phyloP scores from a whole-genome alignment of 2,797 vertebrate genomes.

The Rhinogobio ventralis region DNA sequence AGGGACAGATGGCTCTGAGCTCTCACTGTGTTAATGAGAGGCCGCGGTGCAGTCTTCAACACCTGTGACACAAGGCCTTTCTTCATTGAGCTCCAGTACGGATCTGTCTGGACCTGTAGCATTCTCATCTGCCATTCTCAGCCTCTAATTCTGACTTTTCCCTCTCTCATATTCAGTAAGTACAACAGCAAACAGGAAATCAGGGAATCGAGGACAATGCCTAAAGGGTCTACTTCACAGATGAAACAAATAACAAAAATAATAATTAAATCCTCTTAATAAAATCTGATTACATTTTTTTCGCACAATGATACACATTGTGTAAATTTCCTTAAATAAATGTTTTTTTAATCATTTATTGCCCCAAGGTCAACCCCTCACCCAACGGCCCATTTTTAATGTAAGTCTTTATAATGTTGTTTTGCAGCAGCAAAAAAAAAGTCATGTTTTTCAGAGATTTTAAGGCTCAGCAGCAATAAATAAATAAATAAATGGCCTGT shows the following conservation, averaged over 20 bases:
- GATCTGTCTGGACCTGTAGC: conserved; percentile 51
- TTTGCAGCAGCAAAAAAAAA: too few relatives aligned
- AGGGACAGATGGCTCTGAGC: conserved; percentile 64
- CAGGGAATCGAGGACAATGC: not conserved
- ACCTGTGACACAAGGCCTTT: conserved; percentile 76
- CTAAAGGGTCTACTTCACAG: not conserved
- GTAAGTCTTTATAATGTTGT: too few relatives aligned
- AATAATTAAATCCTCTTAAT: too few relatives aligned
- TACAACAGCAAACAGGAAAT: not conserved
- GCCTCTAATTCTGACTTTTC: conserved; percentile 10
- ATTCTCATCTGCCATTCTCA: conserved; percentile 27
- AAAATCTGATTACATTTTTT: not conserved
- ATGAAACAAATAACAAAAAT: not conserved
- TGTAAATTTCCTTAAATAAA: not conserved
- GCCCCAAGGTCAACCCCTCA: not conserved
- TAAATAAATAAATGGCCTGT: too few relatives aligned
- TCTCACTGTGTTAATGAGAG: conserved; percentile 85
- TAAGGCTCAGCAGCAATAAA: too few relatives aligned
- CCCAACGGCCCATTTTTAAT: too few relatives aligned
- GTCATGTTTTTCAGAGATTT: too few relatives aligned
- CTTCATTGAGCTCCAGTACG: conserved; percentile 65
- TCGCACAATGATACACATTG: not conserved
- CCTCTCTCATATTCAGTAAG: not conserved
- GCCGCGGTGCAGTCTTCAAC: conserved; percentile 77
- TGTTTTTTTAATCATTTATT: not conserved